Evolutionary conservation across 2,888 invertebrate species (phyloP), one percentile per base, ranked within the genome.

Genomic region (Chrysolina haemoptera): DNA sequence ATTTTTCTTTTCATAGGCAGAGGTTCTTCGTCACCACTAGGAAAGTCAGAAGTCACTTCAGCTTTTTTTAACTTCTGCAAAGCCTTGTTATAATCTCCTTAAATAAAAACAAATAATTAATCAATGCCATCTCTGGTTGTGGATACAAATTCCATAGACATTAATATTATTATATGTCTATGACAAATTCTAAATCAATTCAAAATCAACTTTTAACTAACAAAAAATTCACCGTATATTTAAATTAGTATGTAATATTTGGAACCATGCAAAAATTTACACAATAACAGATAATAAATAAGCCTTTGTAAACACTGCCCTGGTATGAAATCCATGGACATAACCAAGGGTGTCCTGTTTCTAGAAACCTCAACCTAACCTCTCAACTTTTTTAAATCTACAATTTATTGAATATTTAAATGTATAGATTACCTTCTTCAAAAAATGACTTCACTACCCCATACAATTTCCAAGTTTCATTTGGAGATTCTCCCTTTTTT

Each of bases 371-470:
- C 27, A 62, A 62, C 22, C 62, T 22, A 20, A 62, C 20, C 14
- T 62, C 27, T 43, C 43, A 43, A 62, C 27, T 22, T 14, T 62
- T 62, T n/a, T 14, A n/a, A 18, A 62, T 20, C 62, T 20, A 62
- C 62, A 20, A 62, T 5, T 62, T 22, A 62, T 27, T 62, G 62
- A n/a, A 11, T 43, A 11, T n/a, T 43, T 1, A 43, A 11, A 62
- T 62, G 20, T 62, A 62, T 62, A 55, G n/a, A 62, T 62, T 62
- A 62, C 62, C 62, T 62, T n/a, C n/a, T n/a, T n/a, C n/a, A n/a
- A n/a, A n/a, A n/a, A n/a, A n/a, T n/a, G n/a, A n/a, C n/a, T n/a
- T 43, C 8, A 43, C 2, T 43, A 43, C 43, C 43, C 43, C 43
- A 43, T 27, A 27, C 27, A 27, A 27, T 5, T 27, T 27, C 27